Evolutionary conservation across 2,113 vertebrate genomes (phyloP).

Genomic region (Rousettus leschenaultii): DNA sequence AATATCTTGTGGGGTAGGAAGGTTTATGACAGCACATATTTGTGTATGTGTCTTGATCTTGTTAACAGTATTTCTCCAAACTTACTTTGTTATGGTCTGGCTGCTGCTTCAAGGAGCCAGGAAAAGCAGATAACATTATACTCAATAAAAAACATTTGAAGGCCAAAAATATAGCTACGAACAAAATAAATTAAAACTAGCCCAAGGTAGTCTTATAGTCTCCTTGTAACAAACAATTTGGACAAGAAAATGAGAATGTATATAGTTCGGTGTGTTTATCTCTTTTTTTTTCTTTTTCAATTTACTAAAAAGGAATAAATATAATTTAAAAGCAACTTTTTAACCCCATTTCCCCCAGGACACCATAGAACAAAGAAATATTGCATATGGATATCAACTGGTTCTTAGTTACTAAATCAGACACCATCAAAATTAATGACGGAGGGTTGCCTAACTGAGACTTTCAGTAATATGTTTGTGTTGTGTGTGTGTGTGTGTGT

Average conservation of each 20-base stretch:
- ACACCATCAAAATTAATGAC: conserved; percentile 27
- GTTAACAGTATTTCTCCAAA: conserved; percentile 48
- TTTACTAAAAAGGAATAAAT: neutral
- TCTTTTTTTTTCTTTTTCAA: neutral
- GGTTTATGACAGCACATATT: neutral
- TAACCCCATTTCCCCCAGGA: neutral
- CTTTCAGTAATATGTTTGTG: neutral
- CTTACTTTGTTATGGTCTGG: conserved; percentile 20
- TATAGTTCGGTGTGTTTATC: neutral
- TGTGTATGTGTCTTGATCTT: conserved; percentile 31
- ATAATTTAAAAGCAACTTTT: conserved; percentile 43
- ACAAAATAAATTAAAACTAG: conserved; percentile 58
- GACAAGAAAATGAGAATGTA: neutral
- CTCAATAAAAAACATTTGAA: conserved; percentile 53
- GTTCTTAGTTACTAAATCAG: conserved; percentile 47
- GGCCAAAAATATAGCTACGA: conserved; percentile 21
- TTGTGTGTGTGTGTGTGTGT: neutral
- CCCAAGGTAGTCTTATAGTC: neutral
- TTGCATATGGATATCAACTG: neutral
- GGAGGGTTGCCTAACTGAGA: neutral
- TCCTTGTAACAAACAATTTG: conserved; percentile 39
- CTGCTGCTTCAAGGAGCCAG: neutral
- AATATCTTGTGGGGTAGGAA: neutral
- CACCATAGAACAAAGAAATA: conserved; percentile 10
- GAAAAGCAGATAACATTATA: conserved; percentile 37